These are phyloP conservation scores for Drosophila mauritiana DNA, from an alignment of 1,140 invertebrate species.

Conservation along the genomic window DNA sequence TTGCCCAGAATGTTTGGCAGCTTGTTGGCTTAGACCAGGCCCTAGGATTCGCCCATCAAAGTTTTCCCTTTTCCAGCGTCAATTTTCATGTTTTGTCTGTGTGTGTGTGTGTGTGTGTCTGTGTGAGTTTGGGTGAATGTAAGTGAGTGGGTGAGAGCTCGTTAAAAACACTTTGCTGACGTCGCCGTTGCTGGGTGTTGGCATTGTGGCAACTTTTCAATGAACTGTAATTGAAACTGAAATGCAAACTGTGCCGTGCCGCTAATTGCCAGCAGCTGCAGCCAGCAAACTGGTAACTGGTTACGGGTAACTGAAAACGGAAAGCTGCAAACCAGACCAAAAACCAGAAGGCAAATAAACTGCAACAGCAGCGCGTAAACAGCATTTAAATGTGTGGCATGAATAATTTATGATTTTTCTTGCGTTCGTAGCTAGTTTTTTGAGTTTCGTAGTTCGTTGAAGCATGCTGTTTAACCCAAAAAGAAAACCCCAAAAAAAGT, in stretches of 20 bases:
- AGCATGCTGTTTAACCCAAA: constrained; percentile 42
- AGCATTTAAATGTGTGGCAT: constrained; percentile 71
- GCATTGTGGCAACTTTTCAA: constrained; percentile 77
- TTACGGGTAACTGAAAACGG: constrained; percentile 9
- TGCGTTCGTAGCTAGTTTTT: constrained; percentile 38
- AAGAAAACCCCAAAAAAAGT: constrained; percentile 13
- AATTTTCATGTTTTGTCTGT: constrained; percentile 50
- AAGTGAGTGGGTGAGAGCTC: constrained; percentile 53
- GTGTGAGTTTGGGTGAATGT: neutral
- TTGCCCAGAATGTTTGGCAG: constrained; percentile 57
- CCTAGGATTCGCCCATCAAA: constrained; percentile 58
- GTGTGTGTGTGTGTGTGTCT: neutral
- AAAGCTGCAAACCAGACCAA: constrained; percentile 13
- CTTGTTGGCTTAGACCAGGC: constrained; percentile 71
- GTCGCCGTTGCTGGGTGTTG: constrained; percentile 57
- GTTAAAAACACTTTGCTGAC: constrained; percentile 81
- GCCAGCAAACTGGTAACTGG: constrained; percentile 16
- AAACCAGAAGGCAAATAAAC: constrained; percentile 42
- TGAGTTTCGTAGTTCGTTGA: constrained; percentile 40
- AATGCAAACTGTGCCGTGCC: constrained; percentile 62
- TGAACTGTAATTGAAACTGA: constrained; percentile 83
- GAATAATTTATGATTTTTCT: constrained; percentile 76
- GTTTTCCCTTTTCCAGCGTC: constrained; percentile 54
- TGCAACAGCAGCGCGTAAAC: constrained; percentile 49
- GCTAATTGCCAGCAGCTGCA: constrained; percentile 72